Conservation (phyloP, 2,113 vertebrate genomes). For the Brachypodius melanocephalos region DNA sequence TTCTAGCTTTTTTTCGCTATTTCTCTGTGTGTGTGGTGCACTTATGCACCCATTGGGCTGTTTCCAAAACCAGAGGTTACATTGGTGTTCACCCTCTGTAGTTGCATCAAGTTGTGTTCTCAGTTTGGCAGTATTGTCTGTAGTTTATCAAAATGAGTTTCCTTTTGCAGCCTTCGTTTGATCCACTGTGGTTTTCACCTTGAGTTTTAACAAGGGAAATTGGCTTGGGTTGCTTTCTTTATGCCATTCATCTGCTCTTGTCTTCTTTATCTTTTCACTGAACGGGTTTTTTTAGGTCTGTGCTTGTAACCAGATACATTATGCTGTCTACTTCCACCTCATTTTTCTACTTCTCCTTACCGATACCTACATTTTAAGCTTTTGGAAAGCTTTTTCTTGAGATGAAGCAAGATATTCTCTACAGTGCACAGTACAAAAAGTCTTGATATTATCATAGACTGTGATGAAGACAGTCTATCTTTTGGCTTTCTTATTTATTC, state of each 20-base stretch:
- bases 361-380: neutral
- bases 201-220: neutral
- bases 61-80: neutral
- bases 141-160: neutral
- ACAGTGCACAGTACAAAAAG: neutral
- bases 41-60: neutral
- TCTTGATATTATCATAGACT: neutral
- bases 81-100: neutral
- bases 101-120: accelerated
- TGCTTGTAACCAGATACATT: neutral
- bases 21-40: neutral
- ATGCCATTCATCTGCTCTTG: neutral
- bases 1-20: neutral
- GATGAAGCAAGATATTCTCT: neutral
- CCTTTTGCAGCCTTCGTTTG: neutral
- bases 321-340: neutral
- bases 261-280: neutral
- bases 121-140: neutral
- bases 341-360: neutral
- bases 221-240: neutral
- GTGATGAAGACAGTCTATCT: neutral
- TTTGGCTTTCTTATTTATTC: neutral
- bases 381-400: neutral
- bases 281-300: neutral
- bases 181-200: neutral